Conservation (phyloP, 2,888 invertebrate genomes). For the Eristalis tenax region DNA sequence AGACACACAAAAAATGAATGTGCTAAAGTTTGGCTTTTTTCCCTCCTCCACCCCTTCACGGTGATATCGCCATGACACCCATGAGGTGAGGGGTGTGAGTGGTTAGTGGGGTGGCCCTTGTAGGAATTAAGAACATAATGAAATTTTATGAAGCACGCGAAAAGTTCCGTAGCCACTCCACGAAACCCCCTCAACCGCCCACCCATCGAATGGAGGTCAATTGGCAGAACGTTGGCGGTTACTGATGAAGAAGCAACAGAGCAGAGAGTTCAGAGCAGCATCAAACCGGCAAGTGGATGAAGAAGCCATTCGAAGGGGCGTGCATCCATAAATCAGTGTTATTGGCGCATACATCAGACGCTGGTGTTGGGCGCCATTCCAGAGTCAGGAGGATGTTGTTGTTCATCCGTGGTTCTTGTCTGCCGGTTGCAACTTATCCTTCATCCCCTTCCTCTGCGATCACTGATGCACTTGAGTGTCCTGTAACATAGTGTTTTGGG, state of each 20-base stretch:
- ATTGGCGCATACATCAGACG: constrained; percentile 71
- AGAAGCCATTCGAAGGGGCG: constrained; percentile 54
- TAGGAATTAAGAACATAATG: constrained; percentile 63
- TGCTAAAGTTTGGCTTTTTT: background rate
- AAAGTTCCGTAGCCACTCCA: constrained; percentile 5
- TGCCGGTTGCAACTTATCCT: constrained; percentile 1
- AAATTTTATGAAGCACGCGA: constrained; percentile 70
- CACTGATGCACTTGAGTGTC: constrained; percentile 51
- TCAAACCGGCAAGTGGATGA: background rate
- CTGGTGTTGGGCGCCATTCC: constrained; percentile 51
- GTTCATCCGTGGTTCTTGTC: too few species aligned
- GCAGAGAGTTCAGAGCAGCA: constrained; percentile 10
- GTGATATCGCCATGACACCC: background rate
- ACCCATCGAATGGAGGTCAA: constrained; percentile 57
- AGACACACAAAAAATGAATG: background rate
- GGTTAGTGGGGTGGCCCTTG: background rate
- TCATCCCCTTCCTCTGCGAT: background rate
- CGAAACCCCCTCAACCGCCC: background rate
- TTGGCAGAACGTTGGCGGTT: constrained; percentile 54
- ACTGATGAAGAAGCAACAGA: constrained; percentile 61
- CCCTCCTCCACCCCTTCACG: background rate
- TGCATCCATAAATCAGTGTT: constrained; percentile 67
- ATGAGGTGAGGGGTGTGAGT: too few species aligned
- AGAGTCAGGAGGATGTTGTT: constrained; percentile 51
- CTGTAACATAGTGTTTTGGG: constrained; percentile 66